A percentile compares a stretch with the other conserved stretches of the same genome.
Evolutionary conservation across 1,140 invertebrate species (phyloP).

Genomic region (Ladona fulva): DNA sequence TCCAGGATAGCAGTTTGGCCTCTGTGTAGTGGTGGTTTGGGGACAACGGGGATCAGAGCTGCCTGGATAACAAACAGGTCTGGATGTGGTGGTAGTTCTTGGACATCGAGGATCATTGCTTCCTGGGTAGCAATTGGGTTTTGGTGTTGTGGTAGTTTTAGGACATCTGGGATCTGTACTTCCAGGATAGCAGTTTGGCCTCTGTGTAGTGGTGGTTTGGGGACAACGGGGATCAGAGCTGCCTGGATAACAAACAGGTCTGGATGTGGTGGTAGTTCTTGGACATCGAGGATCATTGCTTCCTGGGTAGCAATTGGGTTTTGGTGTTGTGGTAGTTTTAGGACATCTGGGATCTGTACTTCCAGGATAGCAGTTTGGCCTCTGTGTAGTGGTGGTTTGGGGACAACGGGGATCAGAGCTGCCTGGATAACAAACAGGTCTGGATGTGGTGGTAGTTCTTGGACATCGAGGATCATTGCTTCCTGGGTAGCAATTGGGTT

Average conservation of each 20-base stretch:
- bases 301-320: slow-evolving; percentile 22
- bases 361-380: slow-evolving; percentile 31
- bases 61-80: slow-evolving; percentile 24
- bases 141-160: not conserved
- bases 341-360: slow-evolving; percentile 30
- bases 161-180: slow-evolving; percentile 14
- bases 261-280: slow-evolving; percentile 20
- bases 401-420: too few species aligned
- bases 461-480: slow-evolving; percentile 16
- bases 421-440: not conserved
- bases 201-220: slow-evolving; percentile 26
- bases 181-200: slow-evolving; percentile 26
- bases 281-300: slow-evolving; percentile 20
- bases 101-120: slow-evolving; percentile 26
- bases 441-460: slow-evolving; percentile 2
- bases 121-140: slow-evolving; percentile 25
- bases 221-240: slow-evolving; percentile 35
- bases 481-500: slow-evolving; percentile 21
- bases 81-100: slow-evolving; percentile 6
- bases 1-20: slow-evolving; percentile 30
- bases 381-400: slow-evolving; percentile 19
- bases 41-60: slow-evolving; percentile 33
- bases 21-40: not conserved
- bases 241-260: slow-evolving; percentile 25
- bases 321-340: slow-evolving; percentile 18